Base-by-base conservation (phyloP, 2,797 vertebrate species). In the Tolypeutes matacus region DNA sequence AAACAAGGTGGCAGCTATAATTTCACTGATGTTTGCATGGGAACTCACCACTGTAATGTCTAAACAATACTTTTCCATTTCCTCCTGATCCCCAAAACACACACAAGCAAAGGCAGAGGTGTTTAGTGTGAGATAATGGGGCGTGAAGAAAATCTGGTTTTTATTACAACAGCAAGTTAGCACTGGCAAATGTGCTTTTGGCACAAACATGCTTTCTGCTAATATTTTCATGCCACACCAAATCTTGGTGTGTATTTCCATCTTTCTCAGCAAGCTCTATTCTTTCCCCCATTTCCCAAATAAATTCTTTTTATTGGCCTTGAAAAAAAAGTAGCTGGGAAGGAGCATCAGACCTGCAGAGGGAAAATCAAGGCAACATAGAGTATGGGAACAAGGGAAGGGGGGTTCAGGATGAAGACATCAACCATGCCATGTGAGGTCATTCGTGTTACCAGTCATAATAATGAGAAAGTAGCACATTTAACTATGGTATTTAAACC, bases 211-310 rank as follows among this genome's bases (percentile, higher is more conserved):
- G 25, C 81, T 20, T 60, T 58, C 95, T 91, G 77, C 73, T 91
- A 49, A 90, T 53, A 67, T 80, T 96, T 91, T 91, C 93, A 39
- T n/a, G n/a, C n/a, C n/a, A n/a, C n/a, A n/a, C n/a, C n/a, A n/a
- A n/a, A n/a, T n/a, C n/a, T n/a, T n/a, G n/a, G n/a, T n/a, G n/a
- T n/a, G n/a, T n/a, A n/a, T n/a, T n/a, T n/a, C n/a, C n/a, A n/a
- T n/a, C n/a, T n/a, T n/a, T n/a, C n/a, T n/a, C n/a, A n/a, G n/a
- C n/a, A n/a, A n/a, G n/a, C n/a, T n/a, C n/a, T n/a, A n/a, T n/a
- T n/a, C n/a, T n/a, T n/a, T n/a, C n/a, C n/a, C n/a, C n/a, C n/a
- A n/a, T n/a, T n/a, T n/a, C n/a, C n/a, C n/a, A n/a, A n/a, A n/a
- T n/a, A n/a, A n/a, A n/a, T n/a, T n/a, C n/a, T n/a, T n/a, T n/a